These are phyloP conservation scores for Seira ritae DNA, from an alignment of 2,888 invertebrate species.

Conservation along the genomic window DNA sequence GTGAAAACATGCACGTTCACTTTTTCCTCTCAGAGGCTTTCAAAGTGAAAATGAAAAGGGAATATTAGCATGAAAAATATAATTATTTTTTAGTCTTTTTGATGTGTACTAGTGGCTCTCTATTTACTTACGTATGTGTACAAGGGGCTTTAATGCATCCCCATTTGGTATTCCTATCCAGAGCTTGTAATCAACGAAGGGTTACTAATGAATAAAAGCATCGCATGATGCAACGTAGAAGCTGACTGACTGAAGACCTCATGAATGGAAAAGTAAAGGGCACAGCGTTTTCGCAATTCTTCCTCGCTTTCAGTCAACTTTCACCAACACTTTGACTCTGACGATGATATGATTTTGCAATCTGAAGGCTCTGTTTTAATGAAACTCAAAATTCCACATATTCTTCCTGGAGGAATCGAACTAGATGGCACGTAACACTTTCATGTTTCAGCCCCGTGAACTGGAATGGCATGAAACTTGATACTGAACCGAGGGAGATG, in stretches of 20 bases:
- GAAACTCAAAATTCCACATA: background rate
- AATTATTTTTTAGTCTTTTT: background rate
- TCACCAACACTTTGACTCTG: background rate
- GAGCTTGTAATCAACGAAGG: constrained; percentile 37
- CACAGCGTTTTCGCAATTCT: background rate
- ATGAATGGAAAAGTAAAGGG: background rate
- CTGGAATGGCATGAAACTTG: background rate
- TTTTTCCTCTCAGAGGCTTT: background rate
- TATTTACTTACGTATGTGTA: background rate
- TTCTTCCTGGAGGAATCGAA: background rate
- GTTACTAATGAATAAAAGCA: constrained; percentile 49
- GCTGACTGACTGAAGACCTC: background rate
- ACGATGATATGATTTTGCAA: background rate
- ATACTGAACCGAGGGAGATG: background rate
- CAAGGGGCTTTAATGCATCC: background rate
- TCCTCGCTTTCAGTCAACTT: background rate
- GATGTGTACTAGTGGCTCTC: background rate
- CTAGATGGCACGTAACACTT: background rate
- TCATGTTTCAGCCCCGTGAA: background rate
- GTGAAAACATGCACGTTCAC: background rate
- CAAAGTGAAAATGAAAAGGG: constrained; percentile 5
- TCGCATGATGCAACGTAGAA: background rate
- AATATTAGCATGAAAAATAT: background rate
- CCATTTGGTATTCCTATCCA: constrained; percentile 16
- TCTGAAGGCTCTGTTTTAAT: background rate